These are phyloP conservation scores for Danaus plexippus DNA, from an alignment of 1,140 invertebrate species.

Conservation along the genomic window DNA sequence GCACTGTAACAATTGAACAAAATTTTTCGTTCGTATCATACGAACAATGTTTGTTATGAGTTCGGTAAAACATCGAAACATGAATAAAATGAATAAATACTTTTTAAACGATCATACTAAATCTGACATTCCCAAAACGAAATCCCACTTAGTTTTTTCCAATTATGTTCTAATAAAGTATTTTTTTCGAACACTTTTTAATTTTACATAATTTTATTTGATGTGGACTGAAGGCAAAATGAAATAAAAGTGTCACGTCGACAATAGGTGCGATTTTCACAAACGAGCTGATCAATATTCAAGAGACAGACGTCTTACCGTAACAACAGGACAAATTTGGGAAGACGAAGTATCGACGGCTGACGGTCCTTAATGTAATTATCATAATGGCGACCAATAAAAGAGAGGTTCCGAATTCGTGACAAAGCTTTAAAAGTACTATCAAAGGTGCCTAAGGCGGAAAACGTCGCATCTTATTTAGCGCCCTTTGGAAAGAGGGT, in stretches of 20 bases:
- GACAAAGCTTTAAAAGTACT: slow-evolving; percentile 65
- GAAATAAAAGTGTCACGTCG: slow-evolving; percentile 59
- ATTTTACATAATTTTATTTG: slow-evolving; percentile 42
- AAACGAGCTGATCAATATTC: slow-evolving; percentile 69
- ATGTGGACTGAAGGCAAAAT: slow-evolving; percentile 29
- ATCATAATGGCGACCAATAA: slow-evolving; percentile 69
- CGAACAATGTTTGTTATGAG: not conserved
- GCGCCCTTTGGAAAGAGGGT: slow-evolving; percentile 48
- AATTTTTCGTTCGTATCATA: slow-evolving; percentile 7
- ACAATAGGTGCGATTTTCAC: slow-evolving; percentile 65
- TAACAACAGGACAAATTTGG: slow-evolving; percentile 67
- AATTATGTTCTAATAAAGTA: slow-evolving; percentile 14
- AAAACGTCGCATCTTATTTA: slow-evolving; percentile 69
- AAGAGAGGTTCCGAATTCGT: slow-evolving; percentile 63
- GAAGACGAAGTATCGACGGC: slow-evolving; percentile 63
- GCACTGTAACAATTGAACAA: slow-evolving; percentile 14
- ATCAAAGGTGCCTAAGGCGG: slow-evolving; percentile 67
- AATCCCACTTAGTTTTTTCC: slow-evolving; percentile 8
- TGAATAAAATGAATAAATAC: not conserved
- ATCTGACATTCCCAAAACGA: too few relatives aligned
- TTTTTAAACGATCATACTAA: too few relatives aligned
- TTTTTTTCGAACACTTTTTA: slow-evolving; percentile 35
- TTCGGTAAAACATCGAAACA: not conserved
- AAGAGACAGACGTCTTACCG: slow-evolving; percentile 53
- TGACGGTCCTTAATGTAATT: slow-evolving; percentile 65